Evolutionary conservation across 2,888 invertebrate species (phyloP), one percentile per base, ranked within the genome.

Genomic region (Cryptops parisi): DNA sequence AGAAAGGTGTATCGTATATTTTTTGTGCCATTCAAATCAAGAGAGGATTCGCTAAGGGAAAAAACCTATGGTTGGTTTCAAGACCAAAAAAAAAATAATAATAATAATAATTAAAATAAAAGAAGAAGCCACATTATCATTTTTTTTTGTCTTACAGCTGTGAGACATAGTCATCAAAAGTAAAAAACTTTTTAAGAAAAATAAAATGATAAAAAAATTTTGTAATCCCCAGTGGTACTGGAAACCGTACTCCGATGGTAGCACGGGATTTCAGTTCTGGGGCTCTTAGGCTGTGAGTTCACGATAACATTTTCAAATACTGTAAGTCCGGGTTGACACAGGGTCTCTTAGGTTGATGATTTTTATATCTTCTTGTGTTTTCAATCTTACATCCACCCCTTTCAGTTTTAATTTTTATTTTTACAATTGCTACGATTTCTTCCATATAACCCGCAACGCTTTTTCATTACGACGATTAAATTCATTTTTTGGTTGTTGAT

Each of bases 291-390:
- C 48, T 48, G 48, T 48, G 48, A 48, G 48, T 48, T 48, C 48
- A 26, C 33, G 47, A 46, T 46, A 43, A 43, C 6, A 43, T 15
- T 43, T 43, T 43, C 43, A 43, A 22, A 46, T 22, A 17, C n/a
- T n/a, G n/a, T n/a, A 48, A 48, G 48, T 48, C 48, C 48, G 48
- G 48, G 48, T 48, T 48, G 48, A 48, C 48, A 48, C 48, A 48
- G 48, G 48, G 48, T 48, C 48, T 48, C 17, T 48, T 46, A 33
- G 5, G 15, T 46, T 41, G 12, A 9, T 46, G n/a, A n/a, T n/a
- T n/a, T n/a, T n/a, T n/a, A n/a, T n/a, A n/a, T n/a, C n/a, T n/a
- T n/a, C n/a, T n/a, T n/a, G n/a, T n/a, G n/a, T n/a, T n/a, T n/a
- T n/a, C n/a, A n/a, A n/a, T n/a, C n/a, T n/a, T n/a, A n/a, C n/a